These are phyloP conservation scores for Pampus argenteus DNA, from an alignment of 2,797 vertebrate genomes.

Conservation along the genomic window DNA sequence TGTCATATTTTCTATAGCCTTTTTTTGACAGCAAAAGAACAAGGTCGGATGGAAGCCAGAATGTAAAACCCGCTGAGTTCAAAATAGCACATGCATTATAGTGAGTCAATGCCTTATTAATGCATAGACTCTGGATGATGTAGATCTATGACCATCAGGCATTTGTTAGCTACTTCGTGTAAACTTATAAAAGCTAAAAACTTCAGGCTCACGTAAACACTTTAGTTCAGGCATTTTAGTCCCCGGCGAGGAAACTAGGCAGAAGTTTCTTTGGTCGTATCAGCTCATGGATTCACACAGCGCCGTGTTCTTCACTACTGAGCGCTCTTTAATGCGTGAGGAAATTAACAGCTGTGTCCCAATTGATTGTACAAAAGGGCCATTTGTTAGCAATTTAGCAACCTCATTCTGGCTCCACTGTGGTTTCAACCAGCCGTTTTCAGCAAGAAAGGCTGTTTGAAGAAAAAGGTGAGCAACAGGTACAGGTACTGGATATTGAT, in stretches of 20 bases:
- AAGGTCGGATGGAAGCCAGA: neutral
- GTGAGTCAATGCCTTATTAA: neutral
- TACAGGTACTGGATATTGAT: too few relatives aligned
- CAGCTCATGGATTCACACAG: neutral
- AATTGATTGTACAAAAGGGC: conserved; percentile 11
- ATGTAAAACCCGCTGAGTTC: neutral
- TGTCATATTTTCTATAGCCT: neutral
- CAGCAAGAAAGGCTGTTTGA: neutral
- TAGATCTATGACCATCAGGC: neutral
- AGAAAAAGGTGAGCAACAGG: conserved; percentile 9
- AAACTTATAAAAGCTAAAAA: neutral
- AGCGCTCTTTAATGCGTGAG: conserved; percentile 2
- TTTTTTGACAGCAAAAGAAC: neutral
- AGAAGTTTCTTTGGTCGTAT: neutral
- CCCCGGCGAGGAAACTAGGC: neutral
- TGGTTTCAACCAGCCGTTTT: conserved; percentile 24
- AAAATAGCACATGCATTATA: neutral
- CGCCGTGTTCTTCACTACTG: neutral
- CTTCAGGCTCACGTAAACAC: neutral
- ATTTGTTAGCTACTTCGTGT: neutral
- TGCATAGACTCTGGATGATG: neutral
- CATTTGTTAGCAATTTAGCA: conserved; percentile 12
- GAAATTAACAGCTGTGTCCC: conserved; percentile 5
- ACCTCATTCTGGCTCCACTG: neutral
- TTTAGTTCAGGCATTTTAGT: too few relatives aligned